phyloP scores from a whole-genome alignment of 2,797 vertebrate species.

The Melanotaenia trifasciata region DNA sequence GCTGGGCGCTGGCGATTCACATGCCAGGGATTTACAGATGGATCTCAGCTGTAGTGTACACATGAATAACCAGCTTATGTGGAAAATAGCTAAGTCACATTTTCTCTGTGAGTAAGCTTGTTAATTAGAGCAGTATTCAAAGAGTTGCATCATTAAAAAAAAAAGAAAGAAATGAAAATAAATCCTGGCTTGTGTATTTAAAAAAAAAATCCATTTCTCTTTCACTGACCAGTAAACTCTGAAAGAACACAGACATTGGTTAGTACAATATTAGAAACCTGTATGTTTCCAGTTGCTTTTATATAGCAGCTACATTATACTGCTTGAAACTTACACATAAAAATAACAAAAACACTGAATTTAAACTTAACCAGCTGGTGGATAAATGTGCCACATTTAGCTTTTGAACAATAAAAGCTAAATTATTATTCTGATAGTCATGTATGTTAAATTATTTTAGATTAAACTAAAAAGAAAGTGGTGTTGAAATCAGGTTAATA shows the following conservation, averaged over 20 bases:
- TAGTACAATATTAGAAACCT: neutral
- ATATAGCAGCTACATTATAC: no score
- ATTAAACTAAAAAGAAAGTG: neutral
- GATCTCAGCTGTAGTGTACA: slow-evolving; percentile 57
- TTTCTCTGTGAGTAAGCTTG: slow-evolving; percentile 35
- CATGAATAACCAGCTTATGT: slow-evolving; percentile 50
- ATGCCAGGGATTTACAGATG: slow-evolving; percentile 50
- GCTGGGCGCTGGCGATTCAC: slow-evolving; percentile 30
- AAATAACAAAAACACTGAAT: neutral
- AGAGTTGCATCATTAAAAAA: slow-evolving; percentile 4
- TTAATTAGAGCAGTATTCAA: slow-evolving; percentile 42
- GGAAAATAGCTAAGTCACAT: slow-evolving; percentile 27
- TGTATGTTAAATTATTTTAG: neutral
- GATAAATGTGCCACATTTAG: neutral
- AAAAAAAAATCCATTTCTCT: neutral
- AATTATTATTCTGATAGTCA: neutral
- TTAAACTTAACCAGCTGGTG: neutral
- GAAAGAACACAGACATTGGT: neutral
- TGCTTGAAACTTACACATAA: neutral
- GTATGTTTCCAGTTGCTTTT: no score
- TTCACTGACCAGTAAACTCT: neutral
- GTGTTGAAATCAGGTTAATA: neutral
- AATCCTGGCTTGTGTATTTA: neutral
- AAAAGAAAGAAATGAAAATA: neutral
- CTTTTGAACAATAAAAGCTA: neutral